Evolutionary conservation across 2,797 vertebrate species (phyloP).

Genomic region (Chrysocyon brachyurus): DNA sequence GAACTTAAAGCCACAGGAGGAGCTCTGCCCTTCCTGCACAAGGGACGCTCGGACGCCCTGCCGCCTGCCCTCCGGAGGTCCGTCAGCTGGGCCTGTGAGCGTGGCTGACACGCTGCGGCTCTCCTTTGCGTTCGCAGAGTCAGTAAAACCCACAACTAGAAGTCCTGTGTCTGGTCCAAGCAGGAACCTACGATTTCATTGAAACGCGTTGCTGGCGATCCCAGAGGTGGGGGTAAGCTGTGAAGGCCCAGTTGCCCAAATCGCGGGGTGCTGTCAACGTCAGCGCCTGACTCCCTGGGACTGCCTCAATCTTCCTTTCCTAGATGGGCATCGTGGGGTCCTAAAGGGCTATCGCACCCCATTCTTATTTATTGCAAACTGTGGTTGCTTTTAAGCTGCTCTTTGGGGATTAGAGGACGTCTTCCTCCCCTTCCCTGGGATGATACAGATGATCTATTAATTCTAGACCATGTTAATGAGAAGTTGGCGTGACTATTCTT

Average conservation of each 20-base stretch:
- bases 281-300: background rate
- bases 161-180: background rate
- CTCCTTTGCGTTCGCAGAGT: background rate
- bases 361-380: background rate
- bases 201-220: background rate
- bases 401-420: background rate
- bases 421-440: background rate
- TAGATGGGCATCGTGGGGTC: background rate
- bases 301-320: background rate
- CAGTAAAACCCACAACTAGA: background rate
- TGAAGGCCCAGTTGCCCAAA: background rate
- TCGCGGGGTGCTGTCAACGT: accelerated
- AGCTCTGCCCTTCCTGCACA: background rate
- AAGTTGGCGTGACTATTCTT: background rate
- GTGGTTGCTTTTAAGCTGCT: background rate
- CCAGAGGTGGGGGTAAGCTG: background rate
- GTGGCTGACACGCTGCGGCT: no score
- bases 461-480: background rate
- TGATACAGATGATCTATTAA: background rate
- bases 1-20: background rate
- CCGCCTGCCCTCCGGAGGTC: background rate
- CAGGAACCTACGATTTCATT: background rate
- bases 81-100: background rate
- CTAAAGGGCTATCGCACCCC: background rate
- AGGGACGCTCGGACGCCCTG: background rate